Evolutionary conservation across 2,888 invertebrate species (phyloP).

Genomic region (Leptarthrus brevirostris): DNA sequence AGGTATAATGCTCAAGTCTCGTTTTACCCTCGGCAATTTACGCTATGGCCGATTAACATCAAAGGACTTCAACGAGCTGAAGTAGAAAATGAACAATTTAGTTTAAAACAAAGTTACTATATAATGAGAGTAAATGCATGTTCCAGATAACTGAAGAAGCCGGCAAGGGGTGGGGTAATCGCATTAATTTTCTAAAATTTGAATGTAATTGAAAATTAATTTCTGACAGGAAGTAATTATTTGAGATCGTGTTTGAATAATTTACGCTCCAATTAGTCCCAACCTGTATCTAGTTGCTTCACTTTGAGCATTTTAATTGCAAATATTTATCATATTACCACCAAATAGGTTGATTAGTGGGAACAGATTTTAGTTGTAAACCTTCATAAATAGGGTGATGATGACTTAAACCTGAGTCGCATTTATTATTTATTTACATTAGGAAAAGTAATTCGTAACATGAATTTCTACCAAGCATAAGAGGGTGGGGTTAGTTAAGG

Average conservation of each 20-base stretch:
- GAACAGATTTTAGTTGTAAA: no score
- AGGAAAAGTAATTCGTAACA: no score
- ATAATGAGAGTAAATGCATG: neutral
- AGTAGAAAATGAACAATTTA: slow-evolving; percentile 42
- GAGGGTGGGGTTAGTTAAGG: no score
- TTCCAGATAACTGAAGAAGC: neutral
- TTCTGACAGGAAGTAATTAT: neutral
- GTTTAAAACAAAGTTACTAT: neutral
- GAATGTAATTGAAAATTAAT: neutral
- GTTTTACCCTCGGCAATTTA: neutral
- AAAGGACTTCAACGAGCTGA: slow-evolving; percentile 5
- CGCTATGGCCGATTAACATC: slow-evolving; percentile 27
- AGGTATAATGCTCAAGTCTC: neutral
- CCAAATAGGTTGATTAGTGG: no score
- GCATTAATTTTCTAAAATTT: neutral
- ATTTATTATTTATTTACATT: no score
- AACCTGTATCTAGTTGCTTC: no score
- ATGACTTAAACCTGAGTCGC: no score
- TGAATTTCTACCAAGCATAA: no score
- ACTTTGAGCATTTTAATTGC: no score
- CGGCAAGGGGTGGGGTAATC: neutral
- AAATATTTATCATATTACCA: no score
- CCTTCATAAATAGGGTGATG: no score
- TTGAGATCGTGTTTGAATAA: neutral
- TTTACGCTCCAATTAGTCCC: neutral